Percentiles rank a stretch among this genome's conserved stretches.
phyloP scores from a whole-genome alignment of 2,888 invertebrate species.

The Aleiodes leptofemur region DNA sequence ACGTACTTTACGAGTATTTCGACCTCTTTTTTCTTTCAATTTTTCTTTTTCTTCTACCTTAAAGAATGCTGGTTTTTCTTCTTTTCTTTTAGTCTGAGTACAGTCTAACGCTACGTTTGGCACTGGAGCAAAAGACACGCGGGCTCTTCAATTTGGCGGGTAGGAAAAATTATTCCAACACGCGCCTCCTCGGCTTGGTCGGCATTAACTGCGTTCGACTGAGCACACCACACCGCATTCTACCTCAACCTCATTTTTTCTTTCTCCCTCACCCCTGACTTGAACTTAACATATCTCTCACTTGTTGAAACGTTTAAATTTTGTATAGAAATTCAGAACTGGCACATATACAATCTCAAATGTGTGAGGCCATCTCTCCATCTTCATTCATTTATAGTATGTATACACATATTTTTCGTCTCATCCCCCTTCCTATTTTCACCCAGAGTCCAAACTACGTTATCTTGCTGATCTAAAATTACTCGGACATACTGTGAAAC shows the following conservation, averaged over 20 bases:
- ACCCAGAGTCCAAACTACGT: slow-evolving; percentile 60
- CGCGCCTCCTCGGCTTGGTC: slow-evolving; percentile 63
- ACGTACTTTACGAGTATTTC: slow-evolving; percentile 22
- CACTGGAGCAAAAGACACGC: slow-evolving; percentile 45
- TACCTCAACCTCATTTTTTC: slow-evolving; percentile 44
- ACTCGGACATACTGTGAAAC: slow-evolving; percentile 67
- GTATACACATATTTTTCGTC: slow-evolving; percentile 33
- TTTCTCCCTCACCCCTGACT: slow-evolving; percentile 48
- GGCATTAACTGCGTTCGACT: slow-evolving; percentile 71
- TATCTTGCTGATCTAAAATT: slow-evolving; percentile 74
- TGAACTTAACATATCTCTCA: slow-evolving; percentile 37
- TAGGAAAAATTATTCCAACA: not conserved
- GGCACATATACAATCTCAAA: slow-evolving; percentile 44
- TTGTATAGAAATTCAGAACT: slow-evolving; percentile 25
- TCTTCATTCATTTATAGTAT: slow-evolving; percentile 38
- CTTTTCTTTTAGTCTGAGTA: slow-evolving; percentile 20
- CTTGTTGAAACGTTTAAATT: slow-evolving; percentile 20
- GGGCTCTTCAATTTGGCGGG: slow-evolving; percentile 52
- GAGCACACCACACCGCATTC: slow-evolving; percentile 47
- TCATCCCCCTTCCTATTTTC: slow-evolving; percentile 51
- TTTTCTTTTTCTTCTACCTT: slow-evolving; percentile 8
- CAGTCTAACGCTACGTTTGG: slow-evolving; percentile 1
- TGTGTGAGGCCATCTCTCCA: slow-evolving; percentile 50
- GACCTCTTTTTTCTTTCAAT: slow-evolving; percentile 14
- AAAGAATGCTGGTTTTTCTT: not conserved